Evolutionary conservation across 2,113 vertebrate species (phyloP).

Genomic region (Circaetus gallicus): DNA sequence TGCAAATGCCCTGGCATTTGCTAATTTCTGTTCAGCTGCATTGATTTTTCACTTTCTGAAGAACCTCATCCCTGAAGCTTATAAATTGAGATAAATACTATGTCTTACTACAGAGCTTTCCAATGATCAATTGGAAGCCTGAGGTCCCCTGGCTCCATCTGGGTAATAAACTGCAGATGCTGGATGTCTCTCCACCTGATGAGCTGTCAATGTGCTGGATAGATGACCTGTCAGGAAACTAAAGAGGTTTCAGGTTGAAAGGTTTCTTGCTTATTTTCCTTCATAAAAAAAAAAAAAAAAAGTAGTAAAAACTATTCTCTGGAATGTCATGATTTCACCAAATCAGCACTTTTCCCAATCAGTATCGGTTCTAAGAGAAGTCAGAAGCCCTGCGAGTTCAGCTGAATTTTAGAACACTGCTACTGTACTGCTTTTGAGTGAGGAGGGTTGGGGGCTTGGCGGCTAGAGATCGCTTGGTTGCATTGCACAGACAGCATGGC

Average conservation of each 20-base stretch:
- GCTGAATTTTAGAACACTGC: neutral
- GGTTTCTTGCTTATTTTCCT: neutral
- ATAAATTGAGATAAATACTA: conserved; percentile 25
- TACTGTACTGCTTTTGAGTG: neutral
- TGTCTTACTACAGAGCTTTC: conserved; percentile 5
- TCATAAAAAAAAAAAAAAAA: neutral
- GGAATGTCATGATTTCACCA: neutral
- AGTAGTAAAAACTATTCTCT: neutral
- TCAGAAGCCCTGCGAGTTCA: neutral
- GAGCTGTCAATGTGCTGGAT: conserved; percentile 43
- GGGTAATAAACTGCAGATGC: conserved; percentile 53
- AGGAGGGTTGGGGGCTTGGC: neutral
- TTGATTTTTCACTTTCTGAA: neutral
- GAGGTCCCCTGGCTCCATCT: conserved; percentile 10
- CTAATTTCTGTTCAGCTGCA: neutral
- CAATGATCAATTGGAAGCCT: conserved; percentile 24
- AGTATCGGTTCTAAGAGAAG: neutral
- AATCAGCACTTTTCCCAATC: neutral
- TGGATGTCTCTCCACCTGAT: conserved; percentile 49
- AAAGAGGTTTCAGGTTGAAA: conserved; percentile 36
- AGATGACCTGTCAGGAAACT: conserved; percentile 20
- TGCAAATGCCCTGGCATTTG: neutral
- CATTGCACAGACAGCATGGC: neutral
- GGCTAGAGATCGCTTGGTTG: neutral
- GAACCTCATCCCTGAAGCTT: neutral